A percentile compares a stretch with the other conserved stretches of the same genome.
Conservation (phyloP, 2,888 invertebrate species). For the Chloroclysta siterata region DNA sequence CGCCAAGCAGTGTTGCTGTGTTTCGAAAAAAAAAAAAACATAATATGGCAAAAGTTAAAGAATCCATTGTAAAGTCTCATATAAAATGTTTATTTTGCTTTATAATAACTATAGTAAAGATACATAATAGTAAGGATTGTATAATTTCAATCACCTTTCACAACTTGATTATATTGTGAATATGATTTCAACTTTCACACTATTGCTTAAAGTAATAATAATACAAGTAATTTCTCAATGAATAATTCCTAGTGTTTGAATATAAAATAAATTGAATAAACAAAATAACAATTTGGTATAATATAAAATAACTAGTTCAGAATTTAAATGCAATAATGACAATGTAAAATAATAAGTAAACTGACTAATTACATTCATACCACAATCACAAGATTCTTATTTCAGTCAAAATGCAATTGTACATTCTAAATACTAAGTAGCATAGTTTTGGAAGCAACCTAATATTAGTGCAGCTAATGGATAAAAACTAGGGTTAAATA, state of each 20-base stretch:
- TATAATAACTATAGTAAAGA: constrained; percentile 76
- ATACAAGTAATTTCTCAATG: constrained; percentile 38
- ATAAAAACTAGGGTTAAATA: constrained; percentile 58
- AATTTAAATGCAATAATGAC: constrained; percentile 77
- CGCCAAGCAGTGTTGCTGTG: too few species aligned
- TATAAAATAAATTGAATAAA: constrained; percentile 64
- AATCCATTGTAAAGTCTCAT: constrained; percentile 76
- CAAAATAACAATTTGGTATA: constrained; percentile 81
- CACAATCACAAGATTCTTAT: constrained; percentile 74
- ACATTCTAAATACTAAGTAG: constrained; percentile 71
- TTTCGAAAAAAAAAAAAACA: too few species aligned
- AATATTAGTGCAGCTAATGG: constrained; percentile 73
- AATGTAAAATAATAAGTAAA: constrained; percentile 71
- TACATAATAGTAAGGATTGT: constrained; percentile 76
- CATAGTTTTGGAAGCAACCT: constrained; percentile 77
- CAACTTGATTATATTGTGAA: constrained; percentile 46
- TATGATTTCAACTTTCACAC: constrained; percentile 33
- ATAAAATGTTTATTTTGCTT: constrained; percentile 84
- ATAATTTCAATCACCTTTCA: constrained; percentile 71
- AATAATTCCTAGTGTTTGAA: constrained; percentile 47
- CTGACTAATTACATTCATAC: constrained; percentile 75
- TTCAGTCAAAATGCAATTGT: constrained; percentile 79
- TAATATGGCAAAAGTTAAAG: constrained; percentile 41
- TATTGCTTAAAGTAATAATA: constrained; percentile 35
- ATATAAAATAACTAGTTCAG: constrained; percentile 67